Base-by-base conservation (phyloP, 1,140 invertebrate species). In the Globodera ellingtonae region DNA sequence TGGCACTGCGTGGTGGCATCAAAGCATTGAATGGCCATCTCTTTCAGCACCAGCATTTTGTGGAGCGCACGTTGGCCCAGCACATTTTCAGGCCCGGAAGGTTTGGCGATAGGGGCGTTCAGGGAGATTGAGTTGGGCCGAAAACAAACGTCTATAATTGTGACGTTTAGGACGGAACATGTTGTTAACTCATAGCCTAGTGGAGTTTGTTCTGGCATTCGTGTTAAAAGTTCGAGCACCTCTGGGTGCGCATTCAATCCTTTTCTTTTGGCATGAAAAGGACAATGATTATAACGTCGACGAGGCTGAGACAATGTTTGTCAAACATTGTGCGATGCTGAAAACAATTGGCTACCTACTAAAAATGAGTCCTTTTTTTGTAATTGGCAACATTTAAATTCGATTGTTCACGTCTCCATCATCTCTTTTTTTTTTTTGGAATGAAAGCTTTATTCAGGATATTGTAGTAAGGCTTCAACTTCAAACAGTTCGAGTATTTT, bases 11-110 rank as follows among this genome's bases (percentile, higher is more conserved):
- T 13, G 46, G 46, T 35, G 67, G 67, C 18, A 47, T 18, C 21
- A 10, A 15, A 5, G 67, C 67, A 70, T 18, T 35, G 35, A 70
- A 70, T 18, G 67, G 67, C 9, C 67, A 70, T 47, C 67, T 70
- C 24, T 70, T 70, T 44, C 67, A 47, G 67, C 67, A 70, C 1
- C 67, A 70, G 35, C 67, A 70, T 6, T 70, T 70, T 21, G 10
- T 70, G 9, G 67, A 70, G 8, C 67, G 67, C 21, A 70, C 67
- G 46, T 47, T 70, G 24, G 24, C 67, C 6, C 35, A 70, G 4
- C 67, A 70, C 13, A 70, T 70, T 70, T 70, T 70, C 67, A 35
- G 67, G 4, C 67, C 67, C 24, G 67, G 67, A 35, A 70, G 67
- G 67, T 70, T 62, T 10, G 10, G 15, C 13, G 35, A 35, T 35